phyloP scores from a whole-genome alignment of 2,797 vertebrate genomes.

The Catharus ustulatus region DNA sequence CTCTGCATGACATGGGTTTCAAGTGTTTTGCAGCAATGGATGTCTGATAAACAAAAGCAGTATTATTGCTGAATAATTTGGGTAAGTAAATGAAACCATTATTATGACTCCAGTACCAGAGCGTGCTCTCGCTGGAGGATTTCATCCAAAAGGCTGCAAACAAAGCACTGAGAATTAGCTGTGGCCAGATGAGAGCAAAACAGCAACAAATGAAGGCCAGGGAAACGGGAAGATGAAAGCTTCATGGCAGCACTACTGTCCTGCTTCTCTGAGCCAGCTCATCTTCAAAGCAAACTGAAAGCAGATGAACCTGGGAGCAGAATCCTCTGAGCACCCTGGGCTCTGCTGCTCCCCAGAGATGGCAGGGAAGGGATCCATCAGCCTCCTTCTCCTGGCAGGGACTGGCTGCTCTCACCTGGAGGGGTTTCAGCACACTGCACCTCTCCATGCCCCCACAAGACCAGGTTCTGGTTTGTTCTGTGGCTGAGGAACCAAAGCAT shows the following conservation, averaged over 20 bases:
- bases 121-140: neutral
- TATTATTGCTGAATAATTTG: neutral
- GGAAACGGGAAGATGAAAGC: constrained; percentile 44
- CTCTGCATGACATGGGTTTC: neutral
- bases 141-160: neutral
- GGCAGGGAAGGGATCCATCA: neutral
- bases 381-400: neutral
- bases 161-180: constrained; percentile 1
- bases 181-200: neutral
- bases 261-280: neutral
- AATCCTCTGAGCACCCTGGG: neutral
- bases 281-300: constrained; percentile 22
- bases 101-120: neutral
- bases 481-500: neutral
- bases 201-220: neutral
- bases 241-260: neutral
- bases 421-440: neutral
- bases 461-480: neutral
- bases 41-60: neutral
- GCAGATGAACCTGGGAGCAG: neutral
- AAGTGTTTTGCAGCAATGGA: neutral
- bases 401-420: neutral
- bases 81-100: constrained; percentile 2
- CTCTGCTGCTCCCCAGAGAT: neutral
- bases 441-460: neutral